A percentile compares a stretch with the other conserved stretches of the same genome.
These are phyloP conservation scores for Aphodius sticticus DNA, from an alignment of 2,888 invertebrate genomes.

Conservation along the genomic window DNA sequence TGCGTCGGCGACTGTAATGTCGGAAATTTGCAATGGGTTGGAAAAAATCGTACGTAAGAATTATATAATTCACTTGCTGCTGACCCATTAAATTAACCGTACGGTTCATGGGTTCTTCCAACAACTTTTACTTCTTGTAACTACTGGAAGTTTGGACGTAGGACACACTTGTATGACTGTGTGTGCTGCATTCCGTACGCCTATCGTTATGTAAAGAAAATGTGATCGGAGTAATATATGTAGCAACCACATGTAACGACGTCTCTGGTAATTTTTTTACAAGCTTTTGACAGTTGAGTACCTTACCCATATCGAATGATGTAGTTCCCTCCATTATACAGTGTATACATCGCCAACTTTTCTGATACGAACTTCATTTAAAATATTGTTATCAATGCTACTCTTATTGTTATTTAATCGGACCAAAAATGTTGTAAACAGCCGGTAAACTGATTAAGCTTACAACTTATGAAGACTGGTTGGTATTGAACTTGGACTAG, in stretches of 20 bases:
- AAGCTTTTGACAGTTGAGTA: not conserved
- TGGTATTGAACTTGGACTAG: too few species aligned
- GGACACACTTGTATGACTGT: not conserved
- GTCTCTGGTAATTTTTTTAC: not conserved
- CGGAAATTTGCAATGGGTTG: not conserved
- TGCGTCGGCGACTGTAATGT: not conserved
- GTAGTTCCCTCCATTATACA: too few species aligned
- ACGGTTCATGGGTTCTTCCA: not conserved
- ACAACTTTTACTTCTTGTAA: slow-evolving; percentile 4
- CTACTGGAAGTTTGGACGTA: slow-evolving; percentile 4
- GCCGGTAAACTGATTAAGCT: too few species aligned
- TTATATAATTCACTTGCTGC: not conserved
- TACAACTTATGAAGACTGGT: too few species aligned
- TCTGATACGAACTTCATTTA: too few species aligned
- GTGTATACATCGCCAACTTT: too few species aligned
- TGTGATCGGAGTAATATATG: not conserved
- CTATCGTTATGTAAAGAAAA: not conserved
- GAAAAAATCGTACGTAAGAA: not conserved
- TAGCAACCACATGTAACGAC: not conserved
- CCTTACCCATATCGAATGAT: too few species aligned
- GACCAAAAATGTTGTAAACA: too few species aligned
- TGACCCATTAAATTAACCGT: slow-evolving; percentile 4
- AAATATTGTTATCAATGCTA: too few species aligned
- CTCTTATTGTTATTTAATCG: too few species aligned
- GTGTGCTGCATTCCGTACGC: not conserved